Conservation (phyloP, 2,113 vertebrate species). For the Odontophorus gujanensis region DNA sequence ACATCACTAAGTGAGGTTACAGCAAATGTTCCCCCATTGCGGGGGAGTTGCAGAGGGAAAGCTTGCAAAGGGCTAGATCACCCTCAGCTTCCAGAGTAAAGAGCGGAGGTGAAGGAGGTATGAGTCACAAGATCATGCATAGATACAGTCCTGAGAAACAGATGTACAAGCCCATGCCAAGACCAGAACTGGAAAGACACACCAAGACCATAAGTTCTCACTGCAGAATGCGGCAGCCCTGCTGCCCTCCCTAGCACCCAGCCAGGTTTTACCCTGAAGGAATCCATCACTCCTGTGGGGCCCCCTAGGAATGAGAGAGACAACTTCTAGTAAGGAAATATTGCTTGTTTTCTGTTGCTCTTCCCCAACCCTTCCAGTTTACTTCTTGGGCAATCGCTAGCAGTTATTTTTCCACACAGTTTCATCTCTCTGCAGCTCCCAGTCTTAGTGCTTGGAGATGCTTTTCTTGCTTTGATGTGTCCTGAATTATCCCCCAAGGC, state of each 20-base stretch:
- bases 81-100: neutral
- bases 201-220: rapidly evolving
- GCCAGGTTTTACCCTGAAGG: neutral
- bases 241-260: neutral
- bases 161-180: neutral
- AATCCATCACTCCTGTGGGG: neutral
- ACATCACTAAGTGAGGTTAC: neutral
- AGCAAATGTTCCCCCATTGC: neutral
- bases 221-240: neutral
- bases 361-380: neutral
- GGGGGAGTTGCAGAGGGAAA: neutral
- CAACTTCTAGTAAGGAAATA: neutral
- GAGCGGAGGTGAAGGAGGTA: neutral
- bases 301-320: neutral
- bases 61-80: neutral
- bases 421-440: constrained; percentile 16
- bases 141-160: rapidly evolving
- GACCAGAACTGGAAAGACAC: rapidly evolving
- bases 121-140: neutral
- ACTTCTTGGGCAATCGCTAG: constrained; percentile 8
- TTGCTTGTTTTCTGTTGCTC: neutral
- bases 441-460: neutral
- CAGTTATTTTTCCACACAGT: neutral
- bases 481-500: constrained; percentile 34
- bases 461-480: constrained; percentile 7